Conservation (phyloP, 2,797 vertebrate genomes). For the Megaceryle alcyon region DNA sequence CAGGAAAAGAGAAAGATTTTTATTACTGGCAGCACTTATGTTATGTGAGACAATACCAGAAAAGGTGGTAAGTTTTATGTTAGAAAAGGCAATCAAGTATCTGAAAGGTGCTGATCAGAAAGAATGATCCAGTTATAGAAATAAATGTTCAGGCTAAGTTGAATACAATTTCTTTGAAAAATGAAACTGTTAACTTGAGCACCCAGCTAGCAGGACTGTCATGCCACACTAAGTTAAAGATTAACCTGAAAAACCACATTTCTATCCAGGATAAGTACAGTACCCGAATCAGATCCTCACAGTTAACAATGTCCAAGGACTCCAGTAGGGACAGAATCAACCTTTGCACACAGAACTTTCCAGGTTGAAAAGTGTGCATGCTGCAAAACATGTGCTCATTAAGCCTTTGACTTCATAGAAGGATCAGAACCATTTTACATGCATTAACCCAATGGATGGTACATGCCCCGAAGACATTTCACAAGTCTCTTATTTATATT, state of each 20-base stretch:
- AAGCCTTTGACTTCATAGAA: not conserved
- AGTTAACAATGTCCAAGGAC: not conserved
- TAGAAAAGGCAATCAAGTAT: not conserved
- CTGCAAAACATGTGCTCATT: not conserved
- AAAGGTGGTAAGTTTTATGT: not conserved
- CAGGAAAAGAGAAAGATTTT: not conserved
- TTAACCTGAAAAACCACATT: constrained; percentile 17
- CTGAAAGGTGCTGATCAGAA: not conserved
- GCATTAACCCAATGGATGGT: not conserved
- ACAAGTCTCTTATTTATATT: not conserved
- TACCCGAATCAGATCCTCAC: not conserved
- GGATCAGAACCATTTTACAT: not conserved
- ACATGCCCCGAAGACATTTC: not conserved
- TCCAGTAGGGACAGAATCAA: not conserved
- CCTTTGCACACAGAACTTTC: not conserved
- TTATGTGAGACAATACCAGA: not conserved
- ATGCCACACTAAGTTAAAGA: not conserved
- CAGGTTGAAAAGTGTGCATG: not conserved
- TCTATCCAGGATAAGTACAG: not conserved
- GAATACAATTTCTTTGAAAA: constrained; percentile 18
- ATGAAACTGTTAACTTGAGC: not conserved
- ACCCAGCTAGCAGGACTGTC: not conserved
- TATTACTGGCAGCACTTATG: not conserved
- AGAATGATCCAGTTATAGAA: not conserved
- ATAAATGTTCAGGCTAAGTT: not conserved